These are phyloP conservation scores for Fundulus diaphanus DNA, from an alignment of 2,797 vertebrate genomes.

Conservation along the genomic window DNA sequence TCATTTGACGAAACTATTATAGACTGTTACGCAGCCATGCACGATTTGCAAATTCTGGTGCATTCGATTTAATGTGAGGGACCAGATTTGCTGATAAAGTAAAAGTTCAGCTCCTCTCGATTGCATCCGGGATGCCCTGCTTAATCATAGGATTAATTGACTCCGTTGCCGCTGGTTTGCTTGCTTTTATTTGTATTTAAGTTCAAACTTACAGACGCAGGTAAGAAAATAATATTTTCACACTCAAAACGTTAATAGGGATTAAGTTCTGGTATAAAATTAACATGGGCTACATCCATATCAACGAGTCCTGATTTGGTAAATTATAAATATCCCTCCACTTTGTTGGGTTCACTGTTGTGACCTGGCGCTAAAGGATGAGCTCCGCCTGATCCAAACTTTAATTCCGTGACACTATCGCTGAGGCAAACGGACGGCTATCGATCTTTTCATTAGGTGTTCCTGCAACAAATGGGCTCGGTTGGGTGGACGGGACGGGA, in stretches of 20 bases:
- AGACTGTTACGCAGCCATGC: slow-evolving; percentile 1
- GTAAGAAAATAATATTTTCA: slow-evolving; percentile 21
- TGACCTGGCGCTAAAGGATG: slow-evolving; percentile 35
- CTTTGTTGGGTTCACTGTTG: no score
- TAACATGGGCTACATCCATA: slow-evolving; percentile 31
- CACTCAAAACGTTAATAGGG: slow-evolving; percentile 1
- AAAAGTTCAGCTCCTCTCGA: slow-evolving; percentile 17
- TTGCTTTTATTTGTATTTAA: slow-evolving; percentile 8
- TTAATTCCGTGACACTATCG: slow-evolving; percentile 88
- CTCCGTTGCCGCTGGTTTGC: slow-evolving; percentile 26
- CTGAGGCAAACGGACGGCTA: slow-evolving; percentile 84
- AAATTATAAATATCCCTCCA: slow-evolving; percentile 5
- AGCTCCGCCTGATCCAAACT: slow-evolving; percentile 59
- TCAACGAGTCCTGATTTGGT: slow-evolving; percentile 57
- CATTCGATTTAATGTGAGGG: slow-evolving; percentile 16
- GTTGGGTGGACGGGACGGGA: slow-evolving; percentile 76
- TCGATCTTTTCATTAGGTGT: slow-evolving; percentile 89
- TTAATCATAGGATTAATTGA: slow-evolving; percentile 28
- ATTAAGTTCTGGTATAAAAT: slow-evolving; percentile 22
- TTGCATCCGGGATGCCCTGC: slow-evolving; percentile 22
- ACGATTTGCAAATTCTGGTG: slow-evolving; percentile 16
- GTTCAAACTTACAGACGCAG: neutral
- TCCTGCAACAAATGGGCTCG: slow-evolving; percentile 80
- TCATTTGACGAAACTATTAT: slow-evolving; percentile 29
- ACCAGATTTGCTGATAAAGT: slow-evolving; percentile 23